phyloP scores from a whole-genome alignment of 2,888 invertebrate genomes.

The Chrysodeixis includens region DNA sequence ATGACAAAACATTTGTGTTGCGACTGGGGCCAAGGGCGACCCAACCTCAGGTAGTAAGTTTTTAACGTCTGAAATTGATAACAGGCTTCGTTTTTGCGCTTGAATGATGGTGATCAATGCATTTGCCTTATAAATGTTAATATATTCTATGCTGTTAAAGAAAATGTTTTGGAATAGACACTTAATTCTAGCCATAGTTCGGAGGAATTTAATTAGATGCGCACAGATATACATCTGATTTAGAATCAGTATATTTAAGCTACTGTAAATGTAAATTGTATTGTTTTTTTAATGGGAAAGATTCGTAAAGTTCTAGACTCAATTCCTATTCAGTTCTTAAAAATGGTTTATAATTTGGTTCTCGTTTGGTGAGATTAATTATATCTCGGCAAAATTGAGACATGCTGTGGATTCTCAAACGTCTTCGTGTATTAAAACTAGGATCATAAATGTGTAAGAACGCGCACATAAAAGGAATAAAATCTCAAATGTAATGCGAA shows the following conservation, averaged over 20 bases:
- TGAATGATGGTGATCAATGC: conserved; percentile 22
- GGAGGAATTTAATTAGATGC: neutral
- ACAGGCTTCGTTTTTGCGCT: conserved; percentile 35
- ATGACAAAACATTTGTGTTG: conserved; percentile 47
- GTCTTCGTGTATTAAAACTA: neutral
- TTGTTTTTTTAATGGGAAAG: conserved; percentile 7
- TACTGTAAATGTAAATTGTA: conserved; percentile 8
- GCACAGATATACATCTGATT: neutral
- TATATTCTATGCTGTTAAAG: neutral
- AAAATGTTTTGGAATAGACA: neutral
- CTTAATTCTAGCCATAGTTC: neutral
- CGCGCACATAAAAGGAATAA: conserved; percentile 31
- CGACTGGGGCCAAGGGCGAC: conserved; percentile 46
- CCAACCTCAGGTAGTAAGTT: conserved; percentile 53
- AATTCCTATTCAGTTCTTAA: neutral
- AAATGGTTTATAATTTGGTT: neutral
- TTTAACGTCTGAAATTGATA: conserved; percentile 47
- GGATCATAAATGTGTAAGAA: neutral
- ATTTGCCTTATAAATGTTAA: conserved; percentile 9
- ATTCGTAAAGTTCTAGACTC: neutral
- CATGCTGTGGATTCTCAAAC: neutral
- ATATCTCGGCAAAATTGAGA: neutral
- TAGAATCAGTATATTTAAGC: conserved; percentile 3
- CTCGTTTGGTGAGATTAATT: neutral
- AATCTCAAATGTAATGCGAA: conserved; percentile 45